Evolutionary conservation across 2,797 vertebrate genomes (phyloP).

Genomic region (Hydrophis major): DNA sequence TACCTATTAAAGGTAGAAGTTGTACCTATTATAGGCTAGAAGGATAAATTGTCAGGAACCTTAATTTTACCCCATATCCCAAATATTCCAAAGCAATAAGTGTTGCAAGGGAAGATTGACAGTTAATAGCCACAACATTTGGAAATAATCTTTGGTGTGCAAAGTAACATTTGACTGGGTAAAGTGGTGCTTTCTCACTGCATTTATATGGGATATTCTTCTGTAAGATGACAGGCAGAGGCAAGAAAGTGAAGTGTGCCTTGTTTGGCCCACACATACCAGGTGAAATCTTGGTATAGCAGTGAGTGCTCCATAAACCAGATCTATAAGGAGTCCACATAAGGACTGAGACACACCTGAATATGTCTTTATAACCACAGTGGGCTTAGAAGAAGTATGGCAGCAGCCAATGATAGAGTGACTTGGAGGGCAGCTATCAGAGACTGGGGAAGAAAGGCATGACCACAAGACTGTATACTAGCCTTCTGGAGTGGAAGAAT

Average conservation of each 20-base stretch:
- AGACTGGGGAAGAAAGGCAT: background rate
- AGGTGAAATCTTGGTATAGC: background rate
- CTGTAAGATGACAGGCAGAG: background rate
- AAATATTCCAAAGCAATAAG: background rate
- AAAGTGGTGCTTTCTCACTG: background rate
- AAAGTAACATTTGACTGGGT: background rate
- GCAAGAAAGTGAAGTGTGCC: background rate
- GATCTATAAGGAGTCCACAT: background rate
- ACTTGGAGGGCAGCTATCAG: background rate
- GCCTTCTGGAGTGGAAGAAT: background rate
- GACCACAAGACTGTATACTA: background rate
- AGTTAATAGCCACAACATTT: background rate
- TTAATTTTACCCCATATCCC: background rate
- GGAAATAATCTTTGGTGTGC: background rate
- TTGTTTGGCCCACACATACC: background rate
- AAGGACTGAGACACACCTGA: background rate
- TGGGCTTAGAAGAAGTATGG: background rate
- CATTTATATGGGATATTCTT: background rate
- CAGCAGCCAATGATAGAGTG: background rate
- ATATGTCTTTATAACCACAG: background rate
- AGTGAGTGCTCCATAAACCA: background rate
- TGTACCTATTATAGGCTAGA: background rate
- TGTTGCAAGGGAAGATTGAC: background rate
- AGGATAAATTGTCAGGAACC: background rate
- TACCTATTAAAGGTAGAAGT: background rate